A percentile compares a stretch with the other conserved stretches of the same genome.
These are phyloP conservation scores for Scylla paramamosain DNA, from an alignment of 1,140 invertebrate species.

Conservation along the genomic window DNA sequence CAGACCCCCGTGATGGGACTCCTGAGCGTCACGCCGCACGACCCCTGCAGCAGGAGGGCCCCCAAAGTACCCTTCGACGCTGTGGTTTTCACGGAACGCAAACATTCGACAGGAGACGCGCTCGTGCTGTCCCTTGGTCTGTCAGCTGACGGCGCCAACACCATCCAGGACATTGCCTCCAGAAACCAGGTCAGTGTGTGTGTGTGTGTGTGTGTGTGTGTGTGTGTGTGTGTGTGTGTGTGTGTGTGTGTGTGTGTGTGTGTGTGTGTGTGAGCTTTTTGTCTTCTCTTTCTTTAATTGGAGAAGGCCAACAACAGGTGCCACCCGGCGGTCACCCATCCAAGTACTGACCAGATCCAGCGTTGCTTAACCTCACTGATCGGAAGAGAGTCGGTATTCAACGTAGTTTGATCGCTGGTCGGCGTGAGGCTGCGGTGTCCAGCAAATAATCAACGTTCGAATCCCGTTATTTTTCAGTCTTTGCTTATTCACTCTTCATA, in stretches of 20 bases:
- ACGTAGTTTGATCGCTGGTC: too few relatives aligned
- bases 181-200: constrained; percentile 58
- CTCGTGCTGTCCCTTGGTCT: constrained; percentile 57
- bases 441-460: too few relatives aligned
- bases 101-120: constrained; percentile 63
- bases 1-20: neutral
- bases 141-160: constrained; percentile 45
- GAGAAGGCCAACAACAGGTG: neutral
- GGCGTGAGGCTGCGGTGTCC: too few relatives aligned
- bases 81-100: constrained; percentile 65
- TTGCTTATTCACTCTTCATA: too few relatives aligned
- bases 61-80: constrained; percentile 54
- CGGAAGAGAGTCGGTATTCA: too few relatives aligned
- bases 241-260: constrained; percentile 29
- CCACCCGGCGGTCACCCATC: too few relatives aligned
- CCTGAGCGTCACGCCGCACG: constrained; percentile 51
- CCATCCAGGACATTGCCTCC: constrained; percentile 66
- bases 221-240: constrained; percentile 27
- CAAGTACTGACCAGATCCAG: too few relatives aligned
- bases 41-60: neutral
- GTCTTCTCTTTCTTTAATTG: neutral
- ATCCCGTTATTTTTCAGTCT: too few relatives aligned
- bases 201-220: constrained; percentile 4
- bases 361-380: too few relatives aligned
- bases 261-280: constrained; percentile 38